These are phyloP conservation scores for Sphaeridia pumilis DNA, from an alignment of 2,888 invertebrate species.

Conservation along the genomic window DNA sequence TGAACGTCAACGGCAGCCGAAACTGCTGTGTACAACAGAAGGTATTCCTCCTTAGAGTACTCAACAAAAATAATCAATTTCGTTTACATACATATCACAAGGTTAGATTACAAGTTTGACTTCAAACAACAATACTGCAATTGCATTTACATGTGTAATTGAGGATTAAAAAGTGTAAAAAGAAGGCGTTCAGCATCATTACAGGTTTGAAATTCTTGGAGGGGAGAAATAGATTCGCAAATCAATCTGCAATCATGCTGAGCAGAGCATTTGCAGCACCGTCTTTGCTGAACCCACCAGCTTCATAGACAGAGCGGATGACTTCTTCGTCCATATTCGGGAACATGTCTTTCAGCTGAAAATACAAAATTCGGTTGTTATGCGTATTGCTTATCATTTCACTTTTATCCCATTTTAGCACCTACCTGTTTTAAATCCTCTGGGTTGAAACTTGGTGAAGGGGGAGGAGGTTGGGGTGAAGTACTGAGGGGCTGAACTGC, in stretches of 20 bases:
- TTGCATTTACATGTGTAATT: no score
- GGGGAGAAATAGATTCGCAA: no score
- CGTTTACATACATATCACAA: no score
- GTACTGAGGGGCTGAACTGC: slow-evolving; percentile 18
- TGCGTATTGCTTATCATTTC: not conserved
- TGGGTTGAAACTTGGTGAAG: slow-evolving; percentile 39
- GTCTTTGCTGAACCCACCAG: slow-evolving; percentile 79
- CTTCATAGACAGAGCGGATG: slow-evolving; percentile 77
- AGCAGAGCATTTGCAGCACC: slow-evolving; percentile 78
- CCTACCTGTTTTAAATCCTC: slow-evolving; percentile 53
- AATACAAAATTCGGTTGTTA: slow-evolving; percentile 21
- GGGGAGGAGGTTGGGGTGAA: slow-evolving; percentile 7
- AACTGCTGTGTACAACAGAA: no score
- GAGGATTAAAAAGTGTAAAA: no score
- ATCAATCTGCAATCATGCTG: slow-evolving; percentile 55
- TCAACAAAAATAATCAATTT: no score
- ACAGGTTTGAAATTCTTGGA: not conserved
- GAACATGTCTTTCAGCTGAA: slow-evolving; percentile 89
- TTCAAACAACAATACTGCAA: no score
- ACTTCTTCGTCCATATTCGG: slow-evolving; percentile 88
- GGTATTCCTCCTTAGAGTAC: no score
- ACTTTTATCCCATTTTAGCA: not conserved
- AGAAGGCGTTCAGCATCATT: no score
- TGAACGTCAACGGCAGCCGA: no score
- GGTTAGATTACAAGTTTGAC: no score